Evolutionary conservation across 2,113 vertebrate species (phyloP), one percentile per base, ranked within the genome.

Genomic region (Mionectes macconnelli): DNA sequence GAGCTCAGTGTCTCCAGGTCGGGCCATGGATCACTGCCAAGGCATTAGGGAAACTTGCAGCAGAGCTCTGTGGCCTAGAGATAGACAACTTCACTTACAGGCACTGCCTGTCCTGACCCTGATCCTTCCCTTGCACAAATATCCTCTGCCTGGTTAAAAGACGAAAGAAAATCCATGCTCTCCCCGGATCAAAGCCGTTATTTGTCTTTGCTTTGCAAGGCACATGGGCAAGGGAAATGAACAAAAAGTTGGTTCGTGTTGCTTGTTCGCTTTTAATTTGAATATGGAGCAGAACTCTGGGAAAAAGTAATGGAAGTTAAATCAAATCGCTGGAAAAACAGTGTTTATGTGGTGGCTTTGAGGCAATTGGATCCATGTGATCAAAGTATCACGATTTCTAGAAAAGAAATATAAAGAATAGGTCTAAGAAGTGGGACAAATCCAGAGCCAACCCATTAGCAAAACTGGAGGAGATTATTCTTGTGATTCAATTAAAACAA

Each of bases 61-160:
- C 16, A 2, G 56, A 66, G 62, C 44, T 91, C 64, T 60, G 68
- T 76, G 72, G 77, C 85, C 84, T 24, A 40, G 92, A 96, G 93
- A 89, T 4, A 91, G 81, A 92, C 44, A 96, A 79, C 62, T 89
- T 66, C 85, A 45, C 62, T 47, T 64, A 63, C 76, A 84, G 63
- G 77, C 75, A 52, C 88, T 93, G 81, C 47, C 91, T 95, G 95
- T 85, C 66, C 82, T 95, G 79, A 94, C 77, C 44, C 68, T 77
- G 86, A 91, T 76, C 85, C 91, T 77, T 96, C 70, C 49, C 70
- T 89, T 44, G 50, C 50, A 80, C 10, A 39, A 91, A 86, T 80
- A 66, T 40, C 84, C 33, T 76, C 52, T 62, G 72, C 86, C 68
- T 91, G 57, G 27, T 85, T 94, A 72, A 89, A 69, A 76, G 72